Evolutionary conservation across 2,888 invertebrate species (phyloP).

Genomic region (Ligdia adustata): DNA sequence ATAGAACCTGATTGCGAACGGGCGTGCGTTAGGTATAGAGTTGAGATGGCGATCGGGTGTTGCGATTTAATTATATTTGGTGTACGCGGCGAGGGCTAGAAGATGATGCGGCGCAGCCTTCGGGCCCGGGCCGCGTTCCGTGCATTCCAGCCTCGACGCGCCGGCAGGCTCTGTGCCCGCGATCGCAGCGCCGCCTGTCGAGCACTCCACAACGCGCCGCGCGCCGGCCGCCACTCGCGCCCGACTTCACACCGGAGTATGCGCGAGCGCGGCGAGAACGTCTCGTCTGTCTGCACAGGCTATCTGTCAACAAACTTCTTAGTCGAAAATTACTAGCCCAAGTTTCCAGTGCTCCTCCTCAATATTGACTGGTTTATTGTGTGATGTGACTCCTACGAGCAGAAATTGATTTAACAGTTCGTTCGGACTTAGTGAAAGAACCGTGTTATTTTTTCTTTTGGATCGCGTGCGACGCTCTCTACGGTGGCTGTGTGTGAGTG

Average conservation of each 20-base stretch:
- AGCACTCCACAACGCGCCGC: constrained; percentile 39
- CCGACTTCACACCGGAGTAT: constrained; percentile 81
- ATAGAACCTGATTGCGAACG: constrained; percentile 81
- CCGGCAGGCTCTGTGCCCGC: constrained; percentile 48
- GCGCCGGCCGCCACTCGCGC: constrained; percentile 55
- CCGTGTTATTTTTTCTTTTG: constrained; percentile 80
- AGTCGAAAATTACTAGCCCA: constrained; percentile 69
- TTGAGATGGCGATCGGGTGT: constrained; percentile 72
- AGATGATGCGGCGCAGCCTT: constrained; percentile 54
- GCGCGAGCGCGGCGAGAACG: constrained; percentile 82
- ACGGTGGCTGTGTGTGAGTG: constrained; percentile 78
- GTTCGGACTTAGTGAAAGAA: constrained; percentile 69
- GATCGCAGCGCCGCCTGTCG: constrained; percentile 40
- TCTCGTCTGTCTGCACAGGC: constrained; percentile 69
- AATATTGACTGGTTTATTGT: constrained; percentile 72
- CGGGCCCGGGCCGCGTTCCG: constrained; percentile 62
- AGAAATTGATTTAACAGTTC: constrained; percentile 60
- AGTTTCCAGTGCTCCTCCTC: constrained; percentile 66
- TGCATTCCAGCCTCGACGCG: constrained; percentile 66
- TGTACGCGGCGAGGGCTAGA: constrained; percentile 65
- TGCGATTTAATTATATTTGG: constrained; percentile 83
- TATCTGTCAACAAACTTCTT: constrained; percentile 81
- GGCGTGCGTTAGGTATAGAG: constrained; percentile 76
- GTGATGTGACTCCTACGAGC: constrained; percentile 62
- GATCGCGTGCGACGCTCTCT: constrained; percentile 78